Evolutionary conservation across 2,888 invertebrate species (phyloP).

Genomic region (Diarsia mendica): DNA sequence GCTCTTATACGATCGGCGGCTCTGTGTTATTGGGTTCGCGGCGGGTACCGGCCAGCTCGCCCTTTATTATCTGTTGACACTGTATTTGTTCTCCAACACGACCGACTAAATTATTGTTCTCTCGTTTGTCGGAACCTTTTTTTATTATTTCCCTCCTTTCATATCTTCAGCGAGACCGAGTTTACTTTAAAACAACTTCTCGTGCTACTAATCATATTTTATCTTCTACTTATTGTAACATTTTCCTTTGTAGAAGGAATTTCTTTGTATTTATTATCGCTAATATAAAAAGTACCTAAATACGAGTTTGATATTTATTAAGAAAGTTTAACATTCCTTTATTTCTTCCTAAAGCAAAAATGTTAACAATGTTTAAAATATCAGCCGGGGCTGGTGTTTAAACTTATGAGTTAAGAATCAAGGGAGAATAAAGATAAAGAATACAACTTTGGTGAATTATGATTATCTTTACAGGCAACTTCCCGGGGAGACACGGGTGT

Average conservation of each 20-base stretch:
- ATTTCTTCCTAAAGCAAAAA: conserved; percentile 57
- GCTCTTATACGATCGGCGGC: conserved; percentile 75
- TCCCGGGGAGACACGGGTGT: conserved; percentile 49
- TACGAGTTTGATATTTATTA: conserved; percentile 66
- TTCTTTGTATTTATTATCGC: conserved; percentile 66
- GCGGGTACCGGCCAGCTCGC: conserved; percentile 74
- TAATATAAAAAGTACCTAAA: conserved; percentile 60
- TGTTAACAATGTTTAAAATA: conserved; percentile 62
- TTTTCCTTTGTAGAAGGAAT: conserved; percentile 54
- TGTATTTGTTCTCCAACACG: conserved; percentile 79
- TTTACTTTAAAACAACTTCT: conserved; percentile 67
- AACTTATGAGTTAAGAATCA: conserved; percentile 58
- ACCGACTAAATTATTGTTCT: conserved; percentile 78
- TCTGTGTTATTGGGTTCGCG: conserved; percentile 77
- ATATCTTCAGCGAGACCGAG: conserved; percentile 59
- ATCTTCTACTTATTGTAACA: conserved; percentile 50
- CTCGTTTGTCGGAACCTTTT: conserved; percentile 70
- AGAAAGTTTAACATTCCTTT: conserved; percentile 65
- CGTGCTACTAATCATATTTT: conserved; percentile 66
- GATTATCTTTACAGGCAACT: conserved; percentile 61
- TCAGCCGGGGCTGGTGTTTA: conserved; percentile 52
- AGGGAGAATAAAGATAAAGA: conserved; percentile 51
- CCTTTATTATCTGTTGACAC: conserved; percentile 83
- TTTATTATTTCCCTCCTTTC: conserved; percentile 68
- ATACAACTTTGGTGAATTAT: conserved; percentile 56